Evolutionary conservation across 2,888 invertebrate genomes (phyloP), one percentile per base, ranked within the genome.

Genomic region (Zygaena filipendulae): DNA sequence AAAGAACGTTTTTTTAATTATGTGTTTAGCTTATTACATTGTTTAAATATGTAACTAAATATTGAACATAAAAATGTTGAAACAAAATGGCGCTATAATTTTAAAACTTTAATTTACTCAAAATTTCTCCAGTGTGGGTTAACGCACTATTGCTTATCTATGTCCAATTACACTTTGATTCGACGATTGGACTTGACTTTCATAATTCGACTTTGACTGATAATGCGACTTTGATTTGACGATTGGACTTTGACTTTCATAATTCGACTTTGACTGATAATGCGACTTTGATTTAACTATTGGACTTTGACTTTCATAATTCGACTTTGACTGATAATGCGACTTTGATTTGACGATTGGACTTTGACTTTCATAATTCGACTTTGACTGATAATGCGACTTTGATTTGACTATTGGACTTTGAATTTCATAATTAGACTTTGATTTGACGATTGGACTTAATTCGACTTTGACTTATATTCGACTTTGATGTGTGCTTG

Each of bases 401-500:
- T n/a, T n/a, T n/a, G n/a, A n/a, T n/a, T n/a, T n/a, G n/a, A n/a
- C n/a, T n/a, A n/a, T n/a, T n/a, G n/a, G n/a, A n/a, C n/a, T n/a
- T n/a, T n/a, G n/a, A n/a, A n/a, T n/a, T n/a, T n/a, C n/a, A n/a
- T n/a, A n/a, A n/a, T n/a, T n/a, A n/a, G n/a, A n/a, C n/a, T n/a
- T n/a, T n/a, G n/a, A n/a, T n/a, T n/a, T n/a, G n/a, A n/a, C n/a
- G n/a, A n/a, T n/a, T n/a, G n/a, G n/a, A n/a, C n/a, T n/a, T n/a
- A n/a, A n/a, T n/a, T n/a, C n/a, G n/a, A n/a, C n/a, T n/a, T 23
- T 10, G 9, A 21, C 4, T 24, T 13, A 14, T 6, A 7, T 16
- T 23, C 11, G 29, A 35, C 4, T 33, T 35, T 35, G 29, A n/a
- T 29, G 35, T 47, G n/a, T n/a, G n/a, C 48, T 84, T 86, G 25